phyloP scores from a whole-genome alignment of 2,113 vertebrate species.

The Boleophthalmus pectinirostris region DNA sequence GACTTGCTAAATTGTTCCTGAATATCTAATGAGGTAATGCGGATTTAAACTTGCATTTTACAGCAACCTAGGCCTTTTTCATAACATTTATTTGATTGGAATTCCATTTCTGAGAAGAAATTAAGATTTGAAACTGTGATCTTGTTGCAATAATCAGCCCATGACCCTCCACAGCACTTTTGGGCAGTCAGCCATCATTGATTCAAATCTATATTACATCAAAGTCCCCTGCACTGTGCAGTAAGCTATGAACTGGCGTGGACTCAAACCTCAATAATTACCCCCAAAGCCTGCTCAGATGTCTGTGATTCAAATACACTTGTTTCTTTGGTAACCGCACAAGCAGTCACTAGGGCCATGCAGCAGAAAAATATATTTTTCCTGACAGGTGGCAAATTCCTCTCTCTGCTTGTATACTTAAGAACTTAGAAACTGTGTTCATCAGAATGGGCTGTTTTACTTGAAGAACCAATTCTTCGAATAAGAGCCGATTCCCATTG shows the following conservation, averaged over 20 bases:
- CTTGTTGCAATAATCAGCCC: background rate
- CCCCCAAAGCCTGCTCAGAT: constrained; percentile 34
- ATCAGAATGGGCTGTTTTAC: no score
- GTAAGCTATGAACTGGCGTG: constrained; percentile 40
- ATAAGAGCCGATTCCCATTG: no score
- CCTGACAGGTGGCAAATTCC: background rate
- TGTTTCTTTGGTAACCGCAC: constrained; percentile 58
- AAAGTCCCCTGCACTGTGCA: constrained; percentile 43
- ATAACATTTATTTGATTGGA: no score
- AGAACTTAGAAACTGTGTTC: no score
- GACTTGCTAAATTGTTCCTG: no score
- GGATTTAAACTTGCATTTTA: no score
- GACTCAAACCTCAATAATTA: constrained; percentile 54
- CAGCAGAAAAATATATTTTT: background rate
- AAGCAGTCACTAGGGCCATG: background rate
- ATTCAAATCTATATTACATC: constrained; percentile 40
- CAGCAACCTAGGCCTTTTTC: no score
- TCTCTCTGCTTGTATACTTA: no score
- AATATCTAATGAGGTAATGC: no score
- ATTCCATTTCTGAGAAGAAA: no score
- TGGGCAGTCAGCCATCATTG: constrained; percentile 39
- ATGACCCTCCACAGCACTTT: constrained; percentile 40
- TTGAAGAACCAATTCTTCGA: no score
- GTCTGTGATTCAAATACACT: constrained; percentile 53
- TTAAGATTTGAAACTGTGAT: background rate